phyloP scores from a whole-genome alignment of 2,888 invertebrate species.

The Ennomos erosarius region DNA sequence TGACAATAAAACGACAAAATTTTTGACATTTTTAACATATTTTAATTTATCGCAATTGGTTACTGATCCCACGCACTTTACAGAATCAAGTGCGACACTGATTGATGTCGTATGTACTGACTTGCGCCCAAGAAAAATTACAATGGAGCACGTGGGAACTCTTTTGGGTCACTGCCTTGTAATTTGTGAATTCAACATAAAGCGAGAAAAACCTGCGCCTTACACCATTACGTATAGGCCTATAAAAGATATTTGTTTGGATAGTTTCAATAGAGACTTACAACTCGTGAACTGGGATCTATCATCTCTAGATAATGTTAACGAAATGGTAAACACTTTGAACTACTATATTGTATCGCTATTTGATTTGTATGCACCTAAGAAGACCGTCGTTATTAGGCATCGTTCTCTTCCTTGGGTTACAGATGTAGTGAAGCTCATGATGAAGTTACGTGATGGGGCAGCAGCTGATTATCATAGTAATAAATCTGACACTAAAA shows the following conservation, averaged over 20 bases:
- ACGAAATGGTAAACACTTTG: no score
- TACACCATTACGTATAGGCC: slow-evolving; percentile 2
- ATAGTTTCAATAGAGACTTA: neutral
- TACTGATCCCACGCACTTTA: slow-evolving; percentile 12
- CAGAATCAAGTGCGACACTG: neutral
- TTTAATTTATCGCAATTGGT: neutral
- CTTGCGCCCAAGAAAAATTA: neutral
- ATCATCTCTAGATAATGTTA: no score
- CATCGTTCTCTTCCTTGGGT: slow-evolving; percentile 1
- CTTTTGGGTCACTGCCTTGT: slow-evolving; percentile 2
- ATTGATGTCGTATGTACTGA: slow-evolving; percentile 11
- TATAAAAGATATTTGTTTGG: slow-evolving; percentile 1
- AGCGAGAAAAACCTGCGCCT: neutral
- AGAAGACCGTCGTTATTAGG: neutral
- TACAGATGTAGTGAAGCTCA: neutral
- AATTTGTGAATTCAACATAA: slow-evolving; percentile 5
- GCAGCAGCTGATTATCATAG: neutral
- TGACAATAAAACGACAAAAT: no score
- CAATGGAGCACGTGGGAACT: neutral
- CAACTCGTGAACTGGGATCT: no score
- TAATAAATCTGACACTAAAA: no score
- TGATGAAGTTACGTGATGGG: slow-evolving; percentile 5
- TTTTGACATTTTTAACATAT: no score
- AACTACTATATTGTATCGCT: neutral
- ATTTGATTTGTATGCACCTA: slow-evolving; percentile 4